Conservation (phyloP, 1,140 invertebrate species). For the Sycophila sp. region DNA sequence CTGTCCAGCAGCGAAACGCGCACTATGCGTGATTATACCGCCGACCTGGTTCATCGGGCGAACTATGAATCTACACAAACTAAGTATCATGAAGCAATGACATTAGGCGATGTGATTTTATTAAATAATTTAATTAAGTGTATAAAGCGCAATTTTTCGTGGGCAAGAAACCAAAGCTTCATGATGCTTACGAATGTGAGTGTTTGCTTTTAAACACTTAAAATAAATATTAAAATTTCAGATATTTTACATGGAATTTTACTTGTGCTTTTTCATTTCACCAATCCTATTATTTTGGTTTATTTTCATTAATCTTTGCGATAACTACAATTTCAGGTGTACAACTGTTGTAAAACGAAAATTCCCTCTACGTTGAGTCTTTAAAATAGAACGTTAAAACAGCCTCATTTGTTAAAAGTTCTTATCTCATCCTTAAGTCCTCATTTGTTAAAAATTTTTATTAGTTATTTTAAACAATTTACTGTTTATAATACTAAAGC, state of each 20-base stretch:
- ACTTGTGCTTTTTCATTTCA: not conserved
- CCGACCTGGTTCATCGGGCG: not conserved
- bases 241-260: constrained; percentile 25
- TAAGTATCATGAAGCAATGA: not conserved
- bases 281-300: not conserved
- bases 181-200: constrained; percentile 23
- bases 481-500: no score
- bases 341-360: no score
- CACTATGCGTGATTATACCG: no score
- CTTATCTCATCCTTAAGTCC: no score
- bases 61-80: not conserved
- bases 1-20: no score
- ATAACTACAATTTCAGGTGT: no score
- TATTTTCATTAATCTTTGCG: no score
- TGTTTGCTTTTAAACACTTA: constrained; percentile 28
- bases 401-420: no score
- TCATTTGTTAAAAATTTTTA: no score
- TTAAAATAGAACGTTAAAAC: no score
- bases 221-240: constrained; percentile 34
- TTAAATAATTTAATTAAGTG: constrained; percentile 7
- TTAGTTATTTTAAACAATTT: no score
- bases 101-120: constrained; percentile 1
- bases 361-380: no score
- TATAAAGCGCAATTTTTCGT: constrained; percentile 3
- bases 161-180: constrained; percentile 25